These are phyloP conservation scores for Chloropsis cyanopogon DNA, from an alignment of 2,113 vertebrate genomes.

Conservation along the genomic window DNA sequence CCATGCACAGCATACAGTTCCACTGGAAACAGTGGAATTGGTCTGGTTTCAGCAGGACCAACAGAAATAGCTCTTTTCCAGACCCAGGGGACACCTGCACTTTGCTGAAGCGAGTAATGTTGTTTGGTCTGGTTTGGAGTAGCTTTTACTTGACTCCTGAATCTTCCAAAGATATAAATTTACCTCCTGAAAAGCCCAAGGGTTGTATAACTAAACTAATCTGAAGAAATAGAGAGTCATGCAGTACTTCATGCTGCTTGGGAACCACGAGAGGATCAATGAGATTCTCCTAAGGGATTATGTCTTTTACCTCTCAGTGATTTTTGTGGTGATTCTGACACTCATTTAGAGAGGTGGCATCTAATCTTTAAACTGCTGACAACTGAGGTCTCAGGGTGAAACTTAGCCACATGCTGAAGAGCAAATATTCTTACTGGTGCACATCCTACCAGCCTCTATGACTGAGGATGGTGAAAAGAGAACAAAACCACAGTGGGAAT, in stretches of 20 bases:
- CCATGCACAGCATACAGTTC: background rate
- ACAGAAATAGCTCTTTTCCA: background rate
- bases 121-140: background rate
- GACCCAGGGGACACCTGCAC: background rate
- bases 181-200: background rate
- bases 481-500: background rate
- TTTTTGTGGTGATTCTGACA: slow-evolving; percentile 47
- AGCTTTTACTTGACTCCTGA: background rate
- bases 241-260: background rate
- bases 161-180: slow-evolving; percentile 33
- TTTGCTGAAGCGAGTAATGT: background rate
- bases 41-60: background rate
- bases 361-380: slow-evolving; percentile 50
- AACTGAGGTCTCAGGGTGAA: slow-evolving; percentile 26
- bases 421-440: background rate
- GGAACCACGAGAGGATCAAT: slow-evolving; percentile 28
- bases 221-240: background rate
- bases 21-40: background rate
- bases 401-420: background rate
- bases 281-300: slow-evolving; percentile 41
- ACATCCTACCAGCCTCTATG: background rate
- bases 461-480: background rate
- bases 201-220: slow-evolving; percentile 14
- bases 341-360: slow-evolving; percentile 30
- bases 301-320: slow-evolving; percentile 26